Conservation (phyloP, 35 echinoderm and acorn worm genomes). For the Apostichopus japonicus region DNA sequence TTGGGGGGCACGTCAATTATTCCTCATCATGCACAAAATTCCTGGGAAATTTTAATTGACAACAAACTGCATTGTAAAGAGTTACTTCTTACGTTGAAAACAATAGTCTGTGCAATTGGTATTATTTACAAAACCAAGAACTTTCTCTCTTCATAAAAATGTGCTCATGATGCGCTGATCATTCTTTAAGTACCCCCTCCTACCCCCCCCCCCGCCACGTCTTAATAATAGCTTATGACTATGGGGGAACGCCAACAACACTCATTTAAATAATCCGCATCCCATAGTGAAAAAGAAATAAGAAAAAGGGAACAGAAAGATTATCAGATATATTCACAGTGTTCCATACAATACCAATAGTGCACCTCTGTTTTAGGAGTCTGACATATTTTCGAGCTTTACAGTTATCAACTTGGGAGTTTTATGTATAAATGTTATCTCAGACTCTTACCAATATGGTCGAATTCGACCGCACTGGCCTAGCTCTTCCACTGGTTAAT, state of each 20-base stretch:
- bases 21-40: not conserved
- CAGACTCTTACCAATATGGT: no score
- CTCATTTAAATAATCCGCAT: not conserved
- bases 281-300: no score
- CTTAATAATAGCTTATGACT: not conserved
- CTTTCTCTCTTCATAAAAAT: slow-evolving; percentile 2
- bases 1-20: not conserved
- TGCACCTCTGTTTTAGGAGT: not conserved
- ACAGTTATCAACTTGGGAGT: not conserved
- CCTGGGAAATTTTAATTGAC: not conserved
- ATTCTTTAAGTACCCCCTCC: not conserved
- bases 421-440: no score
- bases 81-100: not conserved
- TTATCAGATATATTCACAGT: no score
- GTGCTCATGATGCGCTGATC: not conserved
- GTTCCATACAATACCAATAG: no score
- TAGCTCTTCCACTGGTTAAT: no score
- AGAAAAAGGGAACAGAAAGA: no score
- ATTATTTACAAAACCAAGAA: slow-evolving; percentile 14
- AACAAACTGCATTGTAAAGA: slow-evolving; percentile 3
- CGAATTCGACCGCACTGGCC: no score
- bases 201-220: not conserved
- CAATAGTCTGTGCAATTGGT: no score
- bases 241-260: not conserved
- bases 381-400: not conserved